Conservation (phyloP, 2,888 invertebrate genomes). For the Patella depressa region DNA sequence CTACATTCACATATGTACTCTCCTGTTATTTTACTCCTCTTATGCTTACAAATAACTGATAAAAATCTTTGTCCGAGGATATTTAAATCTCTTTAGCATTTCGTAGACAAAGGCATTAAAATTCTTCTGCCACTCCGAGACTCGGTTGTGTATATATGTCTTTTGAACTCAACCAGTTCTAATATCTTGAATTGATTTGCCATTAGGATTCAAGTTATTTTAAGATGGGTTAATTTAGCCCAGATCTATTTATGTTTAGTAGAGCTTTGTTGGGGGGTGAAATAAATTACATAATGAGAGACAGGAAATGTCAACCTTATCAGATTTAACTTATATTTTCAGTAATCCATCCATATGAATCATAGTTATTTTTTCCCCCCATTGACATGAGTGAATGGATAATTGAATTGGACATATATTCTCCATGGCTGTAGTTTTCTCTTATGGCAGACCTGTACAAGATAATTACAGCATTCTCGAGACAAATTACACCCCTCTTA, state of each 20-base stretch:
- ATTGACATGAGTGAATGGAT: too few relatives aligned
- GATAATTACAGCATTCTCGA: neutral
- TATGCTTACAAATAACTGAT: neutral
- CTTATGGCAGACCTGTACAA: neutral
- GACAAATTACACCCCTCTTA: slow-evolving; percentile 5
- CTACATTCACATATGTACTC: too few relatives aligned
- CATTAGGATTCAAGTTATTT: neutral
- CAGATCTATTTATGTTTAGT: too few relatives aligned
- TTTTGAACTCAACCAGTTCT: neutral
- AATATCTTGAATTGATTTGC: slow-evolving; percentile 1
- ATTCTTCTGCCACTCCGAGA: neutral
- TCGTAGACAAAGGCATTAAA: slow-evolving; percentile 6
- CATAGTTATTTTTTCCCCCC: neutral
- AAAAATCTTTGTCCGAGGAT: neutral
- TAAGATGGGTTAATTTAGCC: too few relatives aligned
- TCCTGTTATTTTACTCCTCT: too few relatives aligned
- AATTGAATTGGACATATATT: too few relatives aligned
- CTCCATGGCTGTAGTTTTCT: too few relatives aligned
- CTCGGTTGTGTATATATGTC: neutral
- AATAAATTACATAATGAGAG: slow-evolving; percentile 1
- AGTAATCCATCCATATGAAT: neutral
- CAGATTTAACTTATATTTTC: neutral
- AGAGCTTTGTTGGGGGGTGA: neutral
- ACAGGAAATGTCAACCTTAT: slow-evolving; percentile 10
- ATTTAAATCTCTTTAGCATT: neutral